These are phyloP conservation scores for Dromococcyx pavoninus DNA, from an alignment of 2,797 vertebrate species.

Conservation along the genomic window DNA sequence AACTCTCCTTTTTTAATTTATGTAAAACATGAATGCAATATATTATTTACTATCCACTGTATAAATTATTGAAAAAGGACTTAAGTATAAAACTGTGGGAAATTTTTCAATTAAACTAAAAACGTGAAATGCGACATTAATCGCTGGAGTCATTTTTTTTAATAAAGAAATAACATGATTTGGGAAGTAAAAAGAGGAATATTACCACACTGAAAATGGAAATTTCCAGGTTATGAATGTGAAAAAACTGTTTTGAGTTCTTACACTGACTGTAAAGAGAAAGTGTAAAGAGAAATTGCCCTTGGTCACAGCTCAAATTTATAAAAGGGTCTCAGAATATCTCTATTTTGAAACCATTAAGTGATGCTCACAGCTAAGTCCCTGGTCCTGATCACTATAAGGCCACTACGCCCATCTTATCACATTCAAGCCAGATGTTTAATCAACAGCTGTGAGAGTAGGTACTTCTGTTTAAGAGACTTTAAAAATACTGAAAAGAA, in stretches of 20 bases:
- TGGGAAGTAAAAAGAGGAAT: not conserved
- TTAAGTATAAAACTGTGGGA: slow-evolving; percentile 40
- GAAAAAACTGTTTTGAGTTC: not conserved
- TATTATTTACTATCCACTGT: slow-evolving; percentile 68
- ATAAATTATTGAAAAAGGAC: slow-evolving; percentile 69
- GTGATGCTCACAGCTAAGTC: not conserved
- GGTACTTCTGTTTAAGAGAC: slow-evolving; percentile 25
- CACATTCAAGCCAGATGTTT: slow-evolving; percentile 6
- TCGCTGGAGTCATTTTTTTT: not conserved
- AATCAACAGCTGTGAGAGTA: slow-evolving; percentile 30
- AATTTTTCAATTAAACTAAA: not conserved
- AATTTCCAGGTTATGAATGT: not conserved
- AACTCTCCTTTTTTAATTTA: slow-evolving; percentile 33
- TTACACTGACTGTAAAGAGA: not conserved
- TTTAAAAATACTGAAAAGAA: slow-evolving; percentile 59
- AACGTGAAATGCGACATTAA: slow-evolving; percentile 16
- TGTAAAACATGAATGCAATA: slow-evolving; percentile 59
- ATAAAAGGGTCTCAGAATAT: not conserved
- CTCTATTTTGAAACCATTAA: not conserved
- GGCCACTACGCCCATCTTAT: not conserved
- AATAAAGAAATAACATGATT: not conserved
- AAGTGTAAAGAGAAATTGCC: slow-evolving; percentile 1
- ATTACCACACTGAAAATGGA: not conserved
- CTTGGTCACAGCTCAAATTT: not conserved
- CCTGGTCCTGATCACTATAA: not conserved